Base-by-base conservation (phyloP, 2,797 vertebrate genomes). In the Macropodus opercularis region DNA sequence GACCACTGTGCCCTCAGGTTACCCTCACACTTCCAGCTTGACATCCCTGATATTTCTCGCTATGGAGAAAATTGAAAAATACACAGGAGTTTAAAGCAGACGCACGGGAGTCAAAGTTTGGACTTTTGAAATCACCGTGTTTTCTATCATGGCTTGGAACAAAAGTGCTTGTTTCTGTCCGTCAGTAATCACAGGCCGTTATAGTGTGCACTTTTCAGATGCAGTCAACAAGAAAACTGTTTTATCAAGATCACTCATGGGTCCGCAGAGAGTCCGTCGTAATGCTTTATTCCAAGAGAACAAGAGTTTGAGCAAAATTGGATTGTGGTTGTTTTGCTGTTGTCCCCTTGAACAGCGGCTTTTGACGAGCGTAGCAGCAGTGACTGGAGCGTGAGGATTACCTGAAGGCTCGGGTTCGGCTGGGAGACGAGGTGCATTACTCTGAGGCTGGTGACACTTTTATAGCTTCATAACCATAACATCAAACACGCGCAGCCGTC, bases 51-150 rank as follows among this genome's bases (percentile, higher is more conserved):
- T 83, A 81, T 83, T 85, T 80, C 79, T 58, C 7, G 63, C 63
- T 57, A 22, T n/a, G 46, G 51, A 85, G 75, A 72, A 84, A 85
- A 80, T 77, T 80, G 76, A 83, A 80, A 85, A 85, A 70, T 60
- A 79, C 73, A 75, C 18, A 1, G 59, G 63, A 65, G 66, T 78
- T 77, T 75, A 65, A 80, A 85, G 65, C 29, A 51, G 61, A 44
- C 40, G 34, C 43, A 17, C 13, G 1, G 56, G 57, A 82, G 59
- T 70, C 68, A 50, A 71, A 84, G 56, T 79, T 74, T 62, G 46
- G 61, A 75, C 66, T 63, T 70, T 41, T 44, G 60, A 69, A 68
- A 65, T 50, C 43, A 63, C 8, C 2, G 1, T 67, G 57, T 74
- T 84, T 78, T 75, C 68, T 13, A 56, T 56, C 54, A 61, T 36